Evolutionary conservation across 2,888 invertebrate species (phyloP).

Genomic region (Blastobasis adustella): DNA sequence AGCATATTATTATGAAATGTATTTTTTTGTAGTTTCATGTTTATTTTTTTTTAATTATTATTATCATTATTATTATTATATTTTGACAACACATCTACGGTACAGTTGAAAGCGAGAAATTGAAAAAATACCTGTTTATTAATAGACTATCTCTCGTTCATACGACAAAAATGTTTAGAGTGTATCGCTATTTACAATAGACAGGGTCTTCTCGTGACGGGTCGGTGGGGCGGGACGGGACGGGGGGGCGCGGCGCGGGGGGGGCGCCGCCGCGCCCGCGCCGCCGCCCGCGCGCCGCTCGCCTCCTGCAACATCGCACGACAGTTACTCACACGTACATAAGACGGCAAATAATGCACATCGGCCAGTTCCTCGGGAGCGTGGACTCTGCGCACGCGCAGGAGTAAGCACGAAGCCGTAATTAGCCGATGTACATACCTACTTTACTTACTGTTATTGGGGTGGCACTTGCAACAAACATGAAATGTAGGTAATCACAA

Average conservation of each 20-base stretch:
- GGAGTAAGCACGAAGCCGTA: no score
- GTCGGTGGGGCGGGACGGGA: constrained; percentile 23
- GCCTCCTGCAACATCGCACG: constrained; percentile 47
- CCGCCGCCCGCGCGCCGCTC: constrained; percentile 41
- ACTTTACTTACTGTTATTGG: no score
- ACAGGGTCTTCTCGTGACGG: constrained; percentile 37
- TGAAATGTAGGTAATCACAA: no score
- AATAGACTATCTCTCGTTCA: constrained; percentile 72
- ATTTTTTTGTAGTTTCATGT: constrained; percentile 55
- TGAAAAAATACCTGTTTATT: constrained; percentile 74
- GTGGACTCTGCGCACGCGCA: no score
- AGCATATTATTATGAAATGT: constrained; percentile 65
- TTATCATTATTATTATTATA: constrained; percentile 51
- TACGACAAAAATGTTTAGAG: constrained; percentile 66
- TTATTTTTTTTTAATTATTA: constrained; percentile 17
- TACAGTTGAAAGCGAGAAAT: constrained; percentile 75
- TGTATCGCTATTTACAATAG: constrained; percentile 71
- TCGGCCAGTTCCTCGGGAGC: no score
- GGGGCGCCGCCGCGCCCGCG: constrained; percentile 25
- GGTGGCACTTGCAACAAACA: no score
- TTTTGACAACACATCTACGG: constrained; percentile 73
- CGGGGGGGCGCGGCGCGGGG: constrained; percentile 21
- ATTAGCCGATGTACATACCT: no score
- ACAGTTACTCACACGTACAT: not conserved
- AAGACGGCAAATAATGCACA: no score